Evolutionary conservation across 2,113 vertebrate genomes (phyloP).

Genomic region (Thalassarche chlororhynchos): DNA sequence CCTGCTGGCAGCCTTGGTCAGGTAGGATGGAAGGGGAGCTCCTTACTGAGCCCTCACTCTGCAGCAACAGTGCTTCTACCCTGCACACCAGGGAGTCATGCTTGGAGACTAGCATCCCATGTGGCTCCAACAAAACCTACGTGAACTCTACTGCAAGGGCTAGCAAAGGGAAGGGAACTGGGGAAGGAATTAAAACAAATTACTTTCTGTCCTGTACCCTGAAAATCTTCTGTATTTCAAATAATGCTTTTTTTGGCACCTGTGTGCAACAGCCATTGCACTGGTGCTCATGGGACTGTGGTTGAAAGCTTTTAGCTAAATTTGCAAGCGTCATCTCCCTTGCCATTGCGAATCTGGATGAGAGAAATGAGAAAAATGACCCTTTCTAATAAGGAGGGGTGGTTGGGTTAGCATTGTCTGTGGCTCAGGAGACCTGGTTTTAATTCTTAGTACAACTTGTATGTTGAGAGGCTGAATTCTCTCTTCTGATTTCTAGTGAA

Average conservation of each 20-base stretch:
- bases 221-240: neutral
- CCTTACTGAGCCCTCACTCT: neutral
- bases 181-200: neutral
- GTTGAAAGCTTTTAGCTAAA: conserved; percentile 11
- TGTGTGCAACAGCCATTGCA: neutral
- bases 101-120: neutral
- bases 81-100: neutral
- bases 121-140: neutral
- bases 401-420: neutral
- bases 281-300: neutral
- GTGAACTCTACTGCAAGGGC: neutral
- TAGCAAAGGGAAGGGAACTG: neutral
- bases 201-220: neutral
- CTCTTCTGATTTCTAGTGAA: neutral
- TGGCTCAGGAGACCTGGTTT: neutral
- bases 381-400: neutral
- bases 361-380: neutral
- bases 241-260: neutral
- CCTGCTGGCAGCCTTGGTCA: neutral
- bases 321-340: neutral
- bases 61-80: neutral
- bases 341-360: neutral
- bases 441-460: neutral
- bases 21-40: neutral
- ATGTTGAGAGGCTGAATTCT: neutral